Base-by-base conservation (phyloP, 2,113 vertebrate species). In the Tenrec ecaudatus region DNA sequence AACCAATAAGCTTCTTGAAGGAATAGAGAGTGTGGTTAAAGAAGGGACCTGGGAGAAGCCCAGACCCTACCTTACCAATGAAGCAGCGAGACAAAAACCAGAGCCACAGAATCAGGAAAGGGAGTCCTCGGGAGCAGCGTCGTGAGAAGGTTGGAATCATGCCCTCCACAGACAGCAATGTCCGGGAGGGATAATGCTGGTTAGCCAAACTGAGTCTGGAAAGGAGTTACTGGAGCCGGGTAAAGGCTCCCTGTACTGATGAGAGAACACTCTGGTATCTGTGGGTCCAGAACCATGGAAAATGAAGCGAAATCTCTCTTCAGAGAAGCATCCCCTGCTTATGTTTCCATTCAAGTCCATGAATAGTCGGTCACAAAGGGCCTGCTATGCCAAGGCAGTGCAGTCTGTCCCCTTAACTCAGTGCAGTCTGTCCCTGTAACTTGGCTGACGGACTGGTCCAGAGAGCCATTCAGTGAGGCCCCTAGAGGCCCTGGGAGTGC, bases 291-390 rank as follows among this genome's bases (percentile, higher is more conserved):
- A 62, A 78, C 66, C 33, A 4, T 68, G 53, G 66, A 58, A 86
- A 87, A 68, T 15, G 33, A 60, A 22, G 47, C 77, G 60, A 78
- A 76, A 93, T 19, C 68, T 89, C 84, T 91, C 69, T 22, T 82
- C 62, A 89, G 33, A 79, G 88, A 90, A 77, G 66, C 17, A 7
- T 20, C 71, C 2, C 16, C 43, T 60, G 78, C 77, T 68, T 85
- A 64, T 71, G 62, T 69, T 77, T 81, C 69, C 73, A 43, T 16
- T 83, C 85, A 62, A 47, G 38, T 92, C 87, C 12, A 10, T 53
- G 47, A 69, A 68, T 58, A 25, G 64, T 27, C 1, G 2, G 58
- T 69, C 36, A 79, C 16, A 68, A 89, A 92, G 64, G 57, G 57
- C 77, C 79, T 9, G 0, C 58, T 83, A 1, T 58, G n/a, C 93